Conservation (phyloP, 35 echinoderm and acorn worm genomes). For the Lytechinus pictus region DNA sequence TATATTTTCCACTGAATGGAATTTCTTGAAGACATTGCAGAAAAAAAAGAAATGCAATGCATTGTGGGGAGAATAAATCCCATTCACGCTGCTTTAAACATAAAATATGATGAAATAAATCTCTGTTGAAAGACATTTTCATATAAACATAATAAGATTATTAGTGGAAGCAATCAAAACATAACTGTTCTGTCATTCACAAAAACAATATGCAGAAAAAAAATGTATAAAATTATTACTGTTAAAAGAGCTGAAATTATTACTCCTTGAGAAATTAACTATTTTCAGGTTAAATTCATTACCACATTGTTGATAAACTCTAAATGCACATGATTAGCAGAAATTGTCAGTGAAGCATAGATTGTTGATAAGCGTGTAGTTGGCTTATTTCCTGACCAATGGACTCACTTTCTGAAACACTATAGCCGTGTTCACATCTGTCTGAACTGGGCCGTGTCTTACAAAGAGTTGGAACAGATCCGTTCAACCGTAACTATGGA, state of each 20-base stretch:
- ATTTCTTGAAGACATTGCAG: constrained; percentile 13
- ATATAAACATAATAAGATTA: not conserved
- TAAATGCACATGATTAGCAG: too few relatives aligned
- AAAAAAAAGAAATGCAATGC: not conserved
- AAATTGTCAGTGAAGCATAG: too few relatives aligned
- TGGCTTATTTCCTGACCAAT: too few relatives aligned
- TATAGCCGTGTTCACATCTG: too few relatives aligned
- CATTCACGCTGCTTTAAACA: not conserved
- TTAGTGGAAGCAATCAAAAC: not conserved
- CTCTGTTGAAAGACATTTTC: not conserved
- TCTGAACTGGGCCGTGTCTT: too few relatives aligned
- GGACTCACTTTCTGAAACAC: too few relatives aligned
- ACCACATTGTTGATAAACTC: not conserved
- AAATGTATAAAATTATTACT: not conserved
- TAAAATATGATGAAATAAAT: not conserved
- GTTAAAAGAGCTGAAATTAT: not conserved
- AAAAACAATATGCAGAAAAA: not conserved
- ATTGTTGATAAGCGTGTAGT: too few relatives aligned
- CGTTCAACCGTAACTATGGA: too few relatives aligned
- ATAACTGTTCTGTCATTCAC: not conserved
- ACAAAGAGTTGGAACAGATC: too few relatives aligned
- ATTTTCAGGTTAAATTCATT: not conserved
- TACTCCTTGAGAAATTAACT: not conserved
- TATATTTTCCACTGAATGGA: not conserved
- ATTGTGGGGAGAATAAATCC: not conserved